Evolutionary conservation across 1,140 invertebrate species (phyloP).

Genomic region (Daktulosphaira vitifoliae): DNA sequence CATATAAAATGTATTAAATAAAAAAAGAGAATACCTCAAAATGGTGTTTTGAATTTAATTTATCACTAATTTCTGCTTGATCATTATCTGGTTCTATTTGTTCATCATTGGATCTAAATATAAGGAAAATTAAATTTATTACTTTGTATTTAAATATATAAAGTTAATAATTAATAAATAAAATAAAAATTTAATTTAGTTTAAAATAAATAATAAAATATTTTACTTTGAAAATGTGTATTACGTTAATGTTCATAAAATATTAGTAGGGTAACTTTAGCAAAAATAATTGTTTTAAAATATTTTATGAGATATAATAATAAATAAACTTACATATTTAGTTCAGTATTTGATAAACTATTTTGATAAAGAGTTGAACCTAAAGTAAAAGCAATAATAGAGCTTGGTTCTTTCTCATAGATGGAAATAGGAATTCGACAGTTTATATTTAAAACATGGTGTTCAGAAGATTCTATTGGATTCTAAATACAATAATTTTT

Average conservation of each 20-base stretch:
- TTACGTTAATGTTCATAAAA: too few species aligned
- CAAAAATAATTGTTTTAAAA: too few species aligned
- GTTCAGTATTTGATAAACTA: constrained; percentile 17
- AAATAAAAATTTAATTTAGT: too few species aligned
- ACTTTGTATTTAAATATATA: too few species aligned
- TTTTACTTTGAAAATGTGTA: too few species aligned
- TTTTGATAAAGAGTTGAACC: constrained; percentile 58
- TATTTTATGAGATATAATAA: too few species aligned
- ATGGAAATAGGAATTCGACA: constrained; percentile 63
- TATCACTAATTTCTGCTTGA: constrained; percentile 22
- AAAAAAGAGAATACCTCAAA: too few species aligned
- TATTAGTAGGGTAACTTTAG: too few species aligned
- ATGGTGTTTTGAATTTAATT: constrained; percentile 15
- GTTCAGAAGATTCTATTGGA: constrained; percentile 56
- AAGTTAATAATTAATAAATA: too few species aligned
- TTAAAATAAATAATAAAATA: too few species aligned
- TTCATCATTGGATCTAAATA: neutral
- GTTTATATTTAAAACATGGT: constrained; percentile 52
- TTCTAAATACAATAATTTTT: constrained; percentile 42
- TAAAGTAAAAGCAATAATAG: constrained; percentile 78
- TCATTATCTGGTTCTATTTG: constrained; percentile 14
- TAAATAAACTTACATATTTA: neutral
- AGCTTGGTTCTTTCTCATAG: constrained; percentile 77
- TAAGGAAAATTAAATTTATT: too few species aligned
- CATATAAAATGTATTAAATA: too few species aligned